Conservation (phyloP, 2,888 invertebrate species). For the Caenorhabditis becei region DNA sequence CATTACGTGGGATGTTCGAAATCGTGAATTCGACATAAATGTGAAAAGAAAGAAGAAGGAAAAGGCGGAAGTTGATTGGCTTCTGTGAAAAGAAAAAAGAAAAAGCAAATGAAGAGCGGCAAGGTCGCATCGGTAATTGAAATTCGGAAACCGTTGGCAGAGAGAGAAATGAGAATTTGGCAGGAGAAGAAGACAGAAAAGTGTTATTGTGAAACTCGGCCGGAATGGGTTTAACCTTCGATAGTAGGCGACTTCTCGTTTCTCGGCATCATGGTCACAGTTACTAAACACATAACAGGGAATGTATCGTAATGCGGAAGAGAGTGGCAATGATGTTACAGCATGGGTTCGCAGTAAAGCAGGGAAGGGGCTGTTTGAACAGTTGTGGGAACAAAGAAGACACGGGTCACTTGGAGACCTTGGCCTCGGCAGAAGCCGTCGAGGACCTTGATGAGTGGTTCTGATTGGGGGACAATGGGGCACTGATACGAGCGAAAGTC, state of each 20-base stretch:
- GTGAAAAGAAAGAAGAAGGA: slow-evolving; percentile 11
- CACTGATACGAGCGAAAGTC: no score
- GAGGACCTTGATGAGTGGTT: no score
- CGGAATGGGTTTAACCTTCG: neutral
- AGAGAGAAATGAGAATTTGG: neutral
- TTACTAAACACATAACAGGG: slow-evolving; percentile 4
- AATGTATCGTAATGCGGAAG: slow-evolving; percentile 44
- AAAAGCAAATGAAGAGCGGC: slow-evolving; percentile 36
- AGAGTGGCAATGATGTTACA: slow-evolving; percentile 36
- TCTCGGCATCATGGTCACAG: slow-evolving; percentile 7
- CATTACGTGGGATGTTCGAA: neutral
- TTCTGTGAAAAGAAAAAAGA: slow-evolving; percentile 31
- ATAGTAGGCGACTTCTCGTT: neutral
- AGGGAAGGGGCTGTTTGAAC: slow-evolving; percentile 26
- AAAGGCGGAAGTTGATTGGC: slow-evolving; percentile 44
- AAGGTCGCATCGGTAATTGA: slow-evolving; percentile 53
- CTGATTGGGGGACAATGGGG: no score
- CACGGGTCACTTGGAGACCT: slow-evolving; percentile 32
- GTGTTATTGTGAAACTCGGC: neutral
- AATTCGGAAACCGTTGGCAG: slow-evolving; percentile 30
- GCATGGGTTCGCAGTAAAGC: slow-evolving; percentile 37
- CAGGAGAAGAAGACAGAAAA: neutral
- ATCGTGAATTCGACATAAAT: slow-evolving; percentile 3
- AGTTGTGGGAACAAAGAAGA: slow-evolving; percentile 44
- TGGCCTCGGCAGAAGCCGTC: neutral